Percentiles rank a stretch among this genome's conserved stretches.
Evolutionary conservation across 2,888 invertebrate genomes (phyloP).

Genomic region (Archips crataeganus): DNA sequence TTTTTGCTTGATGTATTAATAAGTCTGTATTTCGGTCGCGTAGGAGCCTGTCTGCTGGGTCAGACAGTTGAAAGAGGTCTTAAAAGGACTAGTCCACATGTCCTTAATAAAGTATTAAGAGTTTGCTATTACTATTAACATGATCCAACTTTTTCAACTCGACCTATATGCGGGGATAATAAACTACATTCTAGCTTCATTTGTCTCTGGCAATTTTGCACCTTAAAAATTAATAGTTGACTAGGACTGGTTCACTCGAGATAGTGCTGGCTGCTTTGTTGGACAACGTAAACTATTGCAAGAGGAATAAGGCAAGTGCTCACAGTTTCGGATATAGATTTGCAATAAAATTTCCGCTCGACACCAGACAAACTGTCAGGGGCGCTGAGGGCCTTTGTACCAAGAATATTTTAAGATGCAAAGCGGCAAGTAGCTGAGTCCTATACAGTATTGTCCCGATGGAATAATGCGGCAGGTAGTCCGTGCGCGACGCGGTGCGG

Average conservation of each 20-base stretch:
- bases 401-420: constrained; percentile 2
- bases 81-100: neutral
- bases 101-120: too few relatives aligned
- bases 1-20: neutral
- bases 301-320: neutral
- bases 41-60: too few relatives aligned
- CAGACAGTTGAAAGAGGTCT: neutral
- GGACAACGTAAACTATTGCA: neutral
- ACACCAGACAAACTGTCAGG: neutral
- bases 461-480: constrained; percentile 6
- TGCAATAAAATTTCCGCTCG: neutral
- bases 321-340: neutral
- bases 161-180: too few relatives aligned
- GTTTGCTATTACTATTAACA: too few relatives aligned
- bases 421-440: neutral
- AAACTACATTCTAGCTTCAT: too few relatives aligned
- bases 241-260: too few relatives aligned
- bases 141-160: too few relatives aligned
- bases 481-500: constrained; percentile 11
- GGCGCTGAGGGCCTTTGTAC: neutral
- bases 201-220: too few relatives aligned
- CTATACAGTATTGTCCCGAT: constrained; percentile 1
- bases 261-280: neutral
- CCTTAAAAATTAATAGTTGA: too few relatives aligned
- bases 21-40: neutral